These are phyloP conservation scores for Polydesmus complanatus DNA, from an alignment of 2,888 invertebrate species.

Conservation along the genomic window DNA sequence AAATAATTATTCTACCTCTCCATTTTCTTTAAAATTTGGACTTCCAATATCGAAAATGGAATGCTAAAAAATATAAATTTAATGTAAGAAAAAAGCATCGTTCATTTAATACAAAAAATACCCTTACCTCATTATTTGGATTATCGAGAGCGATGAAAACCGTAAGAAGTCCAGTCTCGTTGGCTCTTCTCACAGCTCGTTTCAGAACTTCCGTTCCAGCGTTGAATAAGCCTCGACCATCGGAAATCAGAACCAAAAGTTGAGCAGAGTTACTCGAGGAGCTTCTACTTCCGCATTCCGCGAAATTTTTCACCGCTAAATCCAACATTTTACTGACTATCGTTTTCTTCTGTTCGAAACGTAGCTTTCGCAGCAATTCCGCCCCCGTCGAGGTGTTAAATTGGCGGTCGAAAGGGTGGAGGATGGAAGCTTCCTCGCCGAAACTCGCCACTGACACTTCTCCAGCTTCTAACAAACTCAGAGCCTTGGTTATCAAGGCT, in stretches of 20 bases:
- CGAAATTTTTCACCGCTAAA: conserved; percentile 52
- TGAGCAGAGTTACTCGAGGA: conserved; percentile 42
- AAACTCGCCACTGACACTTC: conserved; percentile 82
- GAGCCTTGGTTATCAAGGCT: conserved; percentile 71
- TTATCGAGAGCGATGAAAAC: conserved; percentile 94
- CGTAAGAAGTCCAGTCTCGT: conserved; percentile 70
- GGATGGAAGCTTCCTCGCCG: conserved; percentile 66
- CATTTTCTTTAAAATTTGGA: conserved; percentile 51
- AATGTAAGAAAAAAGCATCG: background rate
- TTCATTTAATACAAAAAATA: background rate
- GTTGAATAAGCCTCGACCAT: conserved; percentile 85
- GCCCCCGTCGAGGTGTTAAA: conserved; percentile 79
- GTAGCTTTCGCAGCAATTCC: conserved; percentile 39
- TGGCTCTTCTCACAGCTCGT: conserved; percentile 64
- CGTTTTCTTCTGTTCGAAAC: conserved; percentile 81
- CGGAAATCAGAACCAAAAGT: conserved; percentile 80
- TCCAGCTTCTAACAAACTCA: conserved; percentile 86
- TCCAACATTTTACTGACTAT: conserved; percentile 68
- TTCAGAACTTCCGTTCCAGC: conserved; percentile 59
- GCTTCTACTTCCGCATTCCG: conserved; percentile 30
- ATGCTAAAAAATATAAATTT: conserved; percentile 44
- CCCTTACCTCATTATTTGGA: conserved; percentile 63
- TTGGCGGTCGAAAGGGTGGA: conserved; percentile 74
- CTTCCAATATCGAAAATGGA: conserved; percentile 81
- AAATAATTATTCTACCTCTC: conserved; percentile 30